Conservation (phyloP, 2,888 invertebrate species). For the Congeria kusceri region DNA sequence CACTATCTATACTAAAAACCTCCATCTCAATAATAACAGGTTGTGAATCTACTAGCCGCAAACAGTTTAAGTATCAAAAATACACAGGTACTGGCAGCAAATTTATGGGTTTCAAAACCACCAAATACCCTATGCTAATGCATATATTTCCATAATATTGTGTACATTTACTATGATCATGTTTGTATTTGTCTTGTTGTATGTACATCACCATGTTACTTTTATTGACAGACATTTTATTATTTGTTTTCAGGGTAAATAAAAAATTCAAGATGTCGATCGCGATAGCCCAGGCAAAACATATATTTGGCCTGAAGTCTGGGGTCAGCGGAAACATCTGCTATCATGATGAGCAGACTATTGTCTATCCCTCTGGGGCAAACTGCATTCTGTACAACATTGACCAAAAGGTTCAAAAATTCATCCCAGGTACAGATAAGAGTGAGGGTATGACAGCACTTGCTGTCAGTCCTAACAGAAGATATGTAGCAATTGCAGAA, state of each 20-base stretch:
- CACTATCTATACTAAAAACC: too few species aligned
- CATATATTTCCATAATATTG: too few species aligned
- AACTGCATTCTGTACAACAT: slow-evolving; percentile 86
- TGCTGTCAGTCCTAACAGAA: slow-evolving; percentile 85
- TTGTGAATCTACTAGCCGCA: too few species aligned
- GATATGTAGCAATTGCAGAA: slow-evolving; percentile 85
- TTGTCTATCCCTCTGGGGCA: slow-evolving; percentile 86
- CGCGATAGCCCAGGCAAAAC: slow-evolving; percentile 83
- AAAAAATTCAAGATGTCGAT: slow-evolving; percentile 81
- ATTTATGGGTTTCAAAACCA: too few species aligned
- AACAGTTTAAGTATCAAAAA: too few species aligned
- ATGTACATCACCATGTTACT: too few species aligned
- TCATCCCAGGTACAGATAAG: slow-evolving; percentile 86
- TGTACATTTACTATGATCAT: too few species aligned
- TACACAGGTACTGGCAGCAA: too few species aligned
- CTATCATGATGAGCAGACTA: slow-evolving; percentile 85
- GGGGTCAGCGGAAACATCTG: slow-evolving; percentile 84
- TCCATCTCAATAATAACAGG: too few species aligned
- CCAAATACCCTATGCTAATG: too few species aligned
- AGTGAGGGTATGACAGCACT: slow-evolving; percentile 85
- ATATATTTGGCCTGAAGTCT: slow-evolving; percentile 85
- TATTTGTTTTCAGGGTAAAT: slow-evolving; percentile 21
- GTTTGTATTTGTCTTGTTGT: too few species aligned
- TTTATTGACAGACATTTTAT: neutral
- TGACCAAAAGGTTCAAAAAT: slow-evolving; percentile 86